These are phyloP conservation scores for Sinocyclocheilus maitianheensis DNA, from an alignment of 2,113 vertebrate genomes.

Conservation along the genomic window DNA sequence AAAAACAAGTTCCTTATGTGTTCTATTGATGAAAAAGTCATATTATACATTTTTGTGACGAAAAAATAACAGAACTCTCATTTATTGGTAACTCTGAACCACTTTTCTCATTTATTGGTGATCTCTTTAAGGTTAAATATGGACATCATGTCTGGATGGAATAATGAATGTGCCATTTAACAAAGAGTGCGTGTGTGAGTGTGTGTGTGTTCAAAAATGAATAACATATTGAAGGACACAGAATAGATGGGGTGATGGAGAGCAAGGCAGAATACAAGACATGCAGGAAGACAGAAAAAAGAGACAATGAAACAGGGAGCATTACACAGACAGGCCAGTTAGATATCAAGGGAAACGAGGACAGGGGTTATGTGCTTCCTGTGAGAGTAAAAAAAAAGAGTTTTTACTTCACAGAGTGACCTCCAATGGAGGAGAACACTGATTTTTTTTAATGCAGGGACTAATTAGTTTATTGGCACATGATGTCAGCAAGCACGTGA, in stretches of 20 bases:
- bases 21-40: no score
- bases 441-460: not conserved
- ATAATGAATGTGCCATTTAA: conserved; percentile 51
- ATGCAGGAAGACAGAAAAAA: not conserved
- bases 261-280: not conserved
- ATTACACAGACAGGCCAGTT: conserved; percentile 4
- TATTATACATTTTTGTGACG: no score
- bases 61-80: no score
- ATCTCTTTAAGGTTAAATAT: conserved; percentile 47
- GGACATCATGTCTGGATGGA: conserved; percentile 31
- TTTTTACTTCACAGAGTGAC: not conserved
- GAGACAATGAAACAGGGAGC: not conserved
- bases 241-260: conserved; percentile 6
- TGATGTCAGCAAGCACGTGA: not conserved
- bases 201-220: not conserved
- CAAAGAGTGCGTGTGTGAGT: conserved; percentile 18
- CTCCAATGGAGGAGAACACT: not conserved
- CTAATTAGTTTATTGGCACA: not conserved
- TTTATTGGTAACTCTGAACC: not conserved
- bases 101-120: not conserved
- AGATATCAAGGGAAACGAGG: not conserved
- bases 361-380: not conserved
- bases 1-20: no score
- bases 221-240: not conserved
- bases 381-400: not conserved